These are phyloP conservation scores for Stenurella melanura DNA, from an alignment of 2,888 invertebrate species.

Conservation along the genomic window DNA sequence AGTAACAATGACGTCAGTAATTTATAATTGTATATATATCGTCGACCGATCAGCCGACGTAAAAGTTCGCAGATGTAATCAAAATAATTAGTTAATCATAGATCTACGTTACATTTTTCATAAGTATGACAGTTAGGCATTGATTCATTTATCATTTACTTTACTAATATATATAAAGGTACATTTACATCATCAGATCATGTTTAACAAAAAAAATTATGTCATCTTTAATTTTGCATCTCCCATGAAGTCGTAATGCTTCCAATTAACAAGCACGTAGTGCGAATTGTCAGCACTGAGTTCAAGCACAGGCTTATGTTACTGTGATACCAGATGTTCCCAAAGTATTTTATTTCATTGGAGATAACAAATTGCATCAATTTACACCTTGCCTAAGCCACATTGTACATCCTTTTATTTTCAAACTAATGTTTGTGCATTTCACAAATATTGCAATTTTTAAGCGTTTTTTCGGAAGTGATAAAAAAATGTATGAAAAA, in stretches of 20 bases:
- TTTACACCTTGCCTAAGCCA: constrained; percentile 7
- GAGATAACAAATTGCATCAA: neutral
- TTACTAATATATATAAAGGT: no score
- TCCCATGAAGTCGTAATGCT: neutral
- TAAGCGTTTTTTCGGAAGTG: no score
- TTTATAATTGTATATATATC: neutral
- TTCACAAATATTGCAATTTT: no score
- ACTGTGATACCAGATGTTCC: constrained; percentile 16
- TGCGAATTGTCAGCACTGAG: constrained; percentile 16
- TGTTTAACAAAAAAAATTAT: neutral
- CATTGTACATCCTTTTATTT: no score
- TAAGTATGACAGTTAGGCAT: neutral
- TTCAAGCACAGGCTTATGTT: neutral
- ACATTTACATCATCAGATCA: neutral
- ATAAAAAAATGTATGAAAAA: no score
- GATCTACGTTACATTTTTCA: neutral
- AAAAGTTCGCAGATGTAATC: neutral
- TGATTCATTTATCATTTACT: neutral
- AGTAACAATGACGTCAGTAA: neutral
- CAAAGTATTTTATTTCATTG: neutral
- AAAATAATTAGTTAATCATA: neutral
- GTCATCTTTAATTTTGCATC: constrained; percentile 11
- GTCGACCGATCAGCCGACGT: neutral
- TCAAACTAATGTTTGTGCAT: no score
- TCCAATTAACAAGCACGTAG: neutral